Evolutionary conservation across 2,797 vertebrate species (phyloP).

Genomic region (Lacerta viridis): DNA sequence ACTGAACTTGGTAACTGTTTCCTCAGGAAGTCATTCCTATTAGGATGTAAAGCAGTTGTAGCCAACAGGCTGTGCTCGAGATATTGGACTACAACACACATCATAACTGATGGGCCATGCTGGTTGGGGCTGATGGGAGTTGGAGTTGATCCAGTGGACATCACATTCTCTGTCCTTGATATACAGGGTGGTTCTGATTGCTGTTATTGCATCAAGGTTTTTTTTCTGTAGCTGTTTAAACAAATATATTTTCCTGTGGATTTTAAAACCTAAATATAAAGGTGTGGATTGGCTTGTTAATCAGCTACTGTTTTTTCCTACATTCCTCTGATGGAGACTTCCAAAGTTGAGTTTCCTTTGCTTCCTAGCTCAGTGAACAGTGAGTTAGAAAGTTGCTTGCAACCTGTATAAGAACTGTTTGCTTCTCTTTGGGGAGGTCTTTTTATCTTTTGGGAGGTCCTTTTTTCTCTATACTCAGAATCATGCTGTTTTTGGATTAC

Average conservation of each 20-base stretch:
- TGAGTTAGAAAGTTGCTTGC: not conserved
- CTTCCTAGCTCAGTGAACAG: not conserved
- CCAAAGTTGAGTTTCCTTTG: not conserved
- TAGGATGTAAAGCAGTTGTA: not conserved
- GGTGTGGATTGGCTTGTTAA: not conserved
- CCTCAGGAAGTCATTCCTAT: not conserved
- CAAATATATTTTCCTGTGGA: not conserved
- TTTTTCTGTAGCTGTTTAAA: not conserved
- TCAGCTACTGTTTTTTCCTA: conserved; percentile 20
- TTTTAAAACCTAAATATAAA: conserved; percentile 6
- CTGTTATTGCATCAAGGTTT: not conserved
- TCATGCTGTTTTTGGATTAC: not conserved
- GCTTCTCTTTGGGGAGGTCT: not conserved
- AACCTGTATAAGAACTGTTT: not conserved
- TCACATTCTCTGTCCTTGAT: too few species aligned
- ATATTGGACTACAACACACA: too few species aligned
- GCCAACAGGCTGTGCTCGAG: too few species aligned
- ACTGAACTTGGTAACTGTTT: not conserved
- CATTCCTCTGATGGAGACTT: conserved; percentile 29
- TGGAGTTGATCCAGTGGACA: too few species aligned
- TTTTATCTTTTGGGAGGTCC: not conserved
- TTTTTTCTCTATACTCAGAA: not conserved
- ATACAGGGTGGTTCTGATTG: too few species aligned
- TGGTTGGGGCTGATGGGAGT: too few species aligned
- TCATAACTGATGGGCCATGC: too few species aligned